Conservation (phyloP, 1,140 invertebrate genomes). For the Latrodectus geometricus region DNA sequence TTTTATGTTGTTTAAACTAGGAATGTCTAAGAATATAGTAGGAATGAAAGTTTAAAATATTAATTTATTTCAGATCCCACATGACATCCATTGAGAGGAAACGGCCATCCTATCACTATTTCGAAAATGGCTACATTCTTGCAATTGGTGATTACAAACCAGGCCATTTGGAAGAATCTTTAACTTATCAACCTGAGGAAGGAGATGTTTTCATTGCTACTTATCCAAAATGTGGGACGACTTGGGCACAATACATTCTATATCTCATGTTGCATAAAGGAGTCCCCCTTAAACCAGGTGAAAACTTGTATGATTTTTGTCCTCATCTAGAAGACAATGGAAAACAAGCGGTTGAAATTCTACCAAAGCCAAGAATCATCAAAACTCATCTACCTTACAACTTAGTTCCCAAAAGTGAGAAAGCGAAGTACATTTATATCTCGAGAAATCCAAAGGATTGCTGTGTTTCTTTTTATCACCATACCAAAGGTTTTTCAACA, state of each 20-base stretch:
- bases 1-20: no score
- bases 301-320: not conserved
- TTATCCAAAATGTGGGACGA: constrained; percentile 64
- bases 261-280: constrained; percentile 20
- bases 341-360: constrained; percentile 2
- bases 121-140: not conserved
- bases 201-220: constrained; percentile 62
- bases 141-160: not conserved
- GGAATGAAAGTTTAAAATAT: no score
- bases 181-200: constrained; percentile 53
- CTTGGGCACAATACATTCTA: constrained; percentile 61
- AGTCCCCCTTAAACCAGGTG: not conserved
- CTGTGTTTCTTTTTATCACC: constrained; percentile 84
- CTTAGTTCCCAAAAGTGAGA: constrained; percentile 72
- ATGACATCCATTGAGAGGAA: not conserved
- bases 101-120: not conserved
- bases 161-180: constrained; percentile 23
- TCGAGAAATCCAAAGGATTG: constrained; percentile 88
- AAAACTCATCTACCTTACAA: constrained; percentile 83
- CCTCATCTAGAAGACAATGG: constrained; percentile 18
- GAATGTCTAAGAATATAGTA: no score
- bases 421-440: constrained; percentile 74
- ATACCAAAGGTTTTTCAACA: constrained; percentile 71
- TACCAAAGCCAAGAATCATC: constrained; percentile 1
- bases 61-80: not conserved